A percentile compares a stretch with the other conserved stretches of the same genome.
phyloP scores from a whole-genome alignment of 2,113 vertebrate genomes.

The Gavia stellata region DNA sequence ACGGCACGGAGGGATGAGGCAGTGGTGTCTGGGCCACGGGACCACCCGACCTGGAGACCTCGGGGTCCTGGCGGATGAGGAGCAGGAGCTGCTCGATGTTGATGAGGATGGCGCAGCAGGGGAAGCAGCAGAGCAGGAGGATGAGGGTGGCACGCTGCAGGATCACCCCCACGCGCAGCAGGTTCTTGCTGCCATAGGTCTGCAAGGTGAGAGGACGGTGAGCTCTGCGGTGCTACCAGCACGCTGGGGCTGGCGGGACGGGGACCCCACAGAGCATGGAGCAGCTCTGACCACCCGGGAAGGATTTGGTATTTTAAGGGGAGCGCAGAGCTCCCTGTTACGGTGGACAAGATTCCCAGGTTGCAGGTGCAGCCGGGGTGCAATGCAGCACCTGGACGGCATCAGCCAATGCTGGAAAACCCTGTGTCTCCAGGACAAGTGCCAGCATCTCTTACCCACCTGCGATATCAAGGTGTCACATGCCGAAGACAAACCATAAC shows the following conservation, averaged over 20 bases:
- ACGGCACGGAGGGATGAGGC: background rate
- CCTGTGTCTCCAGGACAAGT: accelerated
- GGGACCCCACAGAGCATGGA: accelerated
- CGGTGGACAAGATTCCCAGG: background rate
- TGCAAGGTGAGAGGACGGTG: background rate
- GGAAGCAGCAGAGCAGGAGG: conserved; percentile 85
- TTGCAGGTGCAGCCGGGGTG: background rate
- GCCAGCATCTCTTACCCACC: conserved; percentile 44
- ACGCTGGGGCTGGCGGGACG: accelerated
- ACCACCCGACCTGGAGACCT: conserved; percentile 81
- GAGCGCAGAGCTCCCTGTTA: accelerated
- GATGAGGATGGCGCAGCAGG: conserved; percentile 86
- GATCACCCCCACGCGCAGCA: conserved; percentile 83
- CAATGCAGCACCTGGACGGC: background rate
- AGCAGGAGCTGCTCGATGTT: conserved; percentile 81
- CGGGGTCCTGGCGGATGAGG: conserved; percentile 74
- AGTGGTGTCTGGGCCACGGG: accelerated
- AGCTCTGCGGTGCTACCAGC: background rate
- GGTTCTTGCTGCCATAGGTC: conserved; percentile 85
- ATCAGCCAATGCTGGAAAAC: background rate
- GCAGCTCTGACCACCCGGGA: background rate
- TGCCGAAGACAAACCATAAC: conserved; percentile 59
- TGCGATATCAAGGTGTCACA: conserved; percentile 78
- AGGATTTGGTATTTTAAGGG: background rate
- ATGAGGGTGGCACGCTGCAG: conserved; percentile 80